Evolutionary conservation across 2,888 invertebrate species (phyloP).

Genomic region (Podabrus alpinus): DNA sequence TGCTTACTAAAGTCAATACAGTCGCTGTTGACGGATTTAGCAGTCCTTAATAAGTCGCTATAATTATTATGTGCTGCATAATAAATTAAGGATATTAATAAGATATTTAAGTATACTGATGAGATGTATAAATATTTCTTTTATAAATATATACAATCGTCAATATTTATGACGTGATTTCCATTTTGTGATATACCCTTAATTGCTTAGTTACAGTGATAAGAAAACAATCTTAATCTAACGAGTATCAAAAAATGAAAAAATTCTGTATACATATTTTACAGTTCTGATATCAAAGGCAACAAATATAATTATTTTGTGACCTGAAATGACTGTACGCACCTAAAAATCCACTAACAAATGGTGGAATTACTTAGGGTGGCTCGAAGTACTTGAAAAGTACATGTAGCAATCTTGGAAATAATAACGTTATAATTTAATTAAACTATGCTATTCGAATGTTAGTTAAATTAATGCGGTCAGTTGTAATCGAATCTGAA

Average conservation of each 20-base stretch:
- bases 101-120: neutral
- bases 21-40: neutral
- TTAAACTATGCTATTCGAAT: constrained; percentile 26
- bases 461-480: constrained; percentile 34
- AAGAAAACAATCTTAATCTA: neutral
- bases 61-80: too few relatives aligned
- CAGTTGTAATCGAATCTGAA: constrained; percentile 35
- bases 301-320: neutral
- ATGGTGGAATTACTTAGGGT: neutral
- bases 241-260: neutral
- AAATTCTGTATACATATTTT: neutral
- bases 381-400: neutral
- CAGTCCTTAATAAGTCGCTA: neutral
- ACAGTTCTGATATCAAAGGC: neutral
- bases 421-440: constrained; percentile 22
- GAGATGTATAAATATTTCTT: neutral
- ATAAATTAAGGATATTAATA: neutral
- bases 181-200: neutral
- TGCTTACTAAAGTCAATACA: neutral
- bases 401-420: neutral
- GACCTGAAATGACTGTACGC: neutral
- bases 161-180: neutral
- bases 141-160: neutral
- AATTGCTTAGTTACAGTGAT: neutral
- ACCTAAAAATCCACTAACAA: neutral